Percentiles rank a stretch among this genome's conserved stretches.
Conservation (phyloP, 2,888 invertebrate genomes). For the Griposia aprilina region DNA sequence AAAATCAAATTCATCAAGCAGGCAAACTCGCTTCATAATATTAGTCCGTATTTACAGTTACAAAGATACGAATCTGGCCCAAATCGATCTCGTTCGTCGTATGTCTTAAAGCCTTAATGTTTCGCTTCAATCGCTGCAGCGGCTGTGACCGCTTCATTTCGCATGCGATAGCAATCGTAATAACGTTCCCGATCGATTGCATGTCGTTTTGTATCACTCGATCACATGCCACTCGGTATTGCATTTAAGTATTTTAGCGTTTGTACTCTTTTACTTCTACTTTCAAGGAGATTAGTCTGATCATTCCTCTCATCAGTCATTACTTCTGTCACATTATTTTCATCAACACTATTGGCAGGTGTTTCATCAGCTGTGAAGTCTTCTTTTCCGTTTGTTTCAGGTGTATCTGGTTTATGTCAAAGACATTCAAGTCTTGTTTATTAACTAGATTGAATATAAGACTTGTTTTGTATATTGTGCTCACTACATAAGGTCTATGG, state of each 20-base stretch:
- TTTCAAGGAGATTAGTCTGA: neutral
- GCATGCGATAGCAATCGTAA: slow-evolving; percentile 50
- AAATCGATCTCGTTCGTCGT: slow-evolving; percentile 38
- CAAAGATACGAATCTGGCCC: slow-evolving; percentile 53
- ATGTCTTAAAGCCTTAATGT: slow-evolving; percentile 38
- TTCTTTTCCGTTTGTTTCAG: neutral
- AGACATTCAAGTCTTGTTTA: neutral
- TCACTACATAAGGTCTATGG: neutral
- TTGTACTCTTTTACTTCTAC: slow-evolving; percentile 21
- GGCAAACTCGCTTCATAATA: neutral
- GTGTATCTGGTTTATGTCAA: neutral
- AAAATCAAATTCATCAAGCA: slow-evolving; percentile 3
- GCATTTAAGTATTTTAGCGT: slow-evolving; percentile 10
- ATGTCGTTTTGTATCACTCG: slow-evolving; percentile 45
- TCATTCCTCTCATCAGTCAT: neutral
- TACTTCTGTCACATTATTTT: neutral
- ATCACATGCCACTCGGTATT: slow-evolving; percentile 45
- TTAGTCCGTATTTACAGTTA: slow-evolving; percentile 40
- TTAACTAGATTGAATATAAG: neutral
- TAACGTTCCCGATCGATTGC: slow-evolving; percentile 50
- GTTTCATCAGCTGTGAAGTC: neutral
- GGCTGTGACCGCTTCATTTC: slow-evolving; percentile 36
- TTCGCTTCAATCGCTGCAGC: slow-evolving; percentile 26
- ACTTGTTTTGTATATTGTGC: neutral
- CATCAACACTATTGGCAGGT: neutral